Base-by-base conservation (phyloP, 2,113 vertebrate genomes). In the Psittacara wagleri region DNA sequence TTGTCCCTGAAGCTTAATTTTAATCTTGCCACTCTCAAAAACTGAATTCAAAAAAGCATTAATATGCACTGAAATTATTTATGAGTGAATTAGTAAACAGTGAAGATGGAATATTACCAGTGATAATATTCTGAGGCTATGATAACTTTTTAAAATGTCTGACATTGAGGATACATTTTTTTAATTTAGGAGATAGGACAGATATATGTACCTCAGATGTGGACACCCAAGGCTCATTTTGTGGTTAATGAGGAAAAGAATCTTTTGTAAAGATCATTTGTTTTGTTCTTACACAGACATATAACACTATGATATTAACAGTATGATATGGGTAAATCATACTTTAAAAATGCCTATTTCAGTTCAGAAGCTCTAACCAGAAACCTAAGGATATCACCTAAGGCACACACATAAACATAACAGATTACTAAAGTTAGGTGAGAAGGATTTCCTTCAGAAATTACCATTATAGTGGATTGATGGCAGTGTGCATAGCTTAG, bases 131-230 rank as follows among this genome's bases (percentile, higher is more conserved):
- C 33, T n/a, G 48, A 80, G 54, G 28, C 5, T 31, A 69, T 78
- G 55, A 1, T 92, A 66, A 85, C 89, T 91, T 83, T 37, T 93
- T 75, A n/a, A 92, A 92, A 95, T 91, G 15, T 83, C 85, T 94
- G 95, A 93, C 88, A 95, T 95, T 96, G 94, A 89, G 39, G 43
- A 64, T 72, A 46, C 4, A 49, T 81, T 66, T 95, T 86, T 82
- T 57, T 2, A 81, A 72, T 35, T 82, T 84, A 11, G 5, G 55
- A 91, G 86, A 43, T 43, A 92, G 14, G 33, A 84, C 19, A 75
- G 66, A 84, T 81, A 23, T 61, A 66, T 74, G 51, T 51, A 67
- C 11, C 55, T 78, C 51, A 78, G 70, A 92, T 35, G 67, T 35
- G 70, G 55, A 84, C 64, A 82, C 37, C 43, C 39, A 89, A 67